Evolutionary conservation across 2,113 vertebrate genomes (phyloP).

Genomic region (Callocephalon fimbriatum): DNA sequence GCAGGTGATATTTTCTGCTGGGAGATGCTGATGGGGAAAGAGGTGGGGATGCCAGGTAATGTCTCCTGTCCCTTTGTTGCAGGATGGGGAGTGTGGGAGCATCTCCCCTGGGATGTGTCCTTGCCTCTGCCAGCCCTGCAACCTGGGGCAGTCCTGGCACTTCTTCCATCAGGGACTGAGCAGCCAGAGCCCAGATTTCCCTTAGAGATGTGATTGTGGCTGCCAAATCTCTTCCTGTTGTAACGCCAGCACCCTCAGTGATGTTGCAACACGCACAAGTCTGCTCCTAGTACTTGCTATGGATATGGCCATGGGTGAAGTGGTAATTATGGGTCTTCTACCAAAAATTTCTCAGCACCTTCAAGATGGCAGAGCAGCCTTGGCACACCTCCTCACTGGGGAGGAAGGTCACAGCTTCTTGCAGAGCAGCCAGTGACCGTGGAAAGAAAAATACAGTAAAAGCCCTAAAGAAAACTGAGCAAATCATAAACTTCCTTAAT

Average conservation of each 20-base stretch:
- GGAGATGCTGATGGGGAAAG: neutral
- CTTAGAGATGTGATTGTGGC: neutral
- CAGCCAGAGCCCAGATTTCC: neutral
- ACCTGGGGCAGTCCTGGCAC: neutral
- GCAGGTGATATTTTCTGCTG: neutral
- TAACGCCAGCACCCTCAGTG: neutral
- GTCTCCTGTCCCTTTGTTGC: neutral
- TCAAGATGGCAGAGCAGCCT: neutral
- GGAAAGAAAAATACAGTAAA: neutral
- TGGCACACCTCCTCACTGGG: neutral
- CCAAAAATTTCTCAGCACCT: neutral
- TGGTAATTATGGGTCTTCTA: neutral
- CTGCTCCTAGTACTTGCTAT: neutral
- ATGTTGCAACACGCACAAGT: neutral
- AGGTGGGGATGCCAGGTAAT: rapidly evolving
- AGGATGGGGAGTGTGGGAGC: neutral
- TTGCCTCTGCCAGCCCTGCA: neutral
- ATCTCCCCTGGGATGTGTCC: neutral
- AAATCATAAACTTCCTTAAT: neutral
- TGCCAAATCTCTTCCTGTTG: neutral
- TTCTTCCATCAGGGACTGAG: neutral
- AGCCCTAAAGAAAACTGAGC: neutral
- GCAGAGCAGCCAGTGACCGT: neutral
- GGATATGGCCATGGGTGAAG: neutral
- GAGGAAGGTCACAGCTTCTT: neutral